Evolutionary conservation across 1,140 invertebrate species (phyloP).

Genomic region (Drosophila ercepeae): DNA sequence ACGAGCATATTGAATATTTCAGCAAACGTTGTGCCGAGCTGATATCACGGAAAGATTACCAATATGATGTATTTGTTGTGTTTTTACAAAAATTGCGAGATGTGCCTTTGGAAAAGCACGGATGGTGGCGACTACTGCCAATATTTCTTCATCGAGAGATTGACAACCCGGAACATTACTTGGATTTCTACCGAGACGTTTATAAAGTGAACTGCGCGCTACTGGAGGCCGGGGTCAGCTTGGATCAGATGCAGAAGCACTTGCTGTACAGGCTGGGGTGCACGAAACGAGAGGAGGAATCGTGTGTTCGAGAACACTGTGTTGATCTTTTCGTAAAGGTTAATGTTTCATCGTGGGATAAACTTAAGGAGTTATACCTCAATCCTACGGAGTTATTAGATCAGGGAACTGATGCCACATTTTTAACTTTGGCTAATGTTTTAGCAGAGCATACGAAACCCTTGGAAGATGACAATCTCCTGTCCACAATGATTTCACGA

Average conservation of each 20-base stretch:
- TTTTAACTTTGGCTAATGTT: slow-evolving; percentile 6
- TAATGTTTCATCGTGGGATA: slow-evolving; percentile 21
- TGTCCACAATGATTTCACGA: slow-evolving; percentile 11
- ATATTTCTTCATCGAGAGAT: slow-evolving; percentile 20
- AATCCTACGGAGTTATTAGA: slow-evolving; percentile 51
- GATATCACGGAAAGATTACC: not conserved
- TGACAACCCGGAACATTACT: not conserved
- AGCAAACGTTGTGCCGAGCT: slow-evolving; percentile 56
- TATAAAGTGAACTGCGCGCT: slow-evolving; percentile 35
- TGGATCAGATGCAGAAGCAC: slow-evolving; percentile 34
- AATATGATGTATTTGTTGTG: slow-evolving; percentile 5
- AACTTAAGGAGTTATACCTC: slow-evolving; percentile 24
- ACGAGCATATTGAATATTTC: slow-evolving; percentile 16
- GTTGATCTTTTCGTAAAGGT: slow-evolving; percentile 44
- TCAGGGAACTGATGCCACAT: slow-evolving; percentile 36
- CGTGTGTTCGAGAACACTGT: slow-evolving; percentile 36
- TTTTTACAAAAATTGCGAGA: slow-evolving; percentile 27
- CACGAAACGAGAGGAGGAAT: slow-evolving; percentile 52
- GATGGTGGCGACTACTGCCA: slow-evolving; percentile 56
- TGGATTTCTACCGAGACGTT: slow-evolving; percentile 32
- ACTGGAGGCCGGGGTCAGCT: not conserved
- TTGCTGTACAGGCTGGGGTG: slow-evolving; percentile 43
- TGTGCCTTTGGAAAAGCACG: slow-evolving; percentile 39
- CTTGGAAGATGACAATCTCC: slow-evolving; percentile 23
- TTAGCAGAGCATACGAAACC: slow-evolving; percentile 5